Percentiles rank a stretch among this genome's conserved stretches.
phyloP scores from a whole-genome alignment of 1,140 invertebrate species.

The Drosophila willistoni region DNA sequence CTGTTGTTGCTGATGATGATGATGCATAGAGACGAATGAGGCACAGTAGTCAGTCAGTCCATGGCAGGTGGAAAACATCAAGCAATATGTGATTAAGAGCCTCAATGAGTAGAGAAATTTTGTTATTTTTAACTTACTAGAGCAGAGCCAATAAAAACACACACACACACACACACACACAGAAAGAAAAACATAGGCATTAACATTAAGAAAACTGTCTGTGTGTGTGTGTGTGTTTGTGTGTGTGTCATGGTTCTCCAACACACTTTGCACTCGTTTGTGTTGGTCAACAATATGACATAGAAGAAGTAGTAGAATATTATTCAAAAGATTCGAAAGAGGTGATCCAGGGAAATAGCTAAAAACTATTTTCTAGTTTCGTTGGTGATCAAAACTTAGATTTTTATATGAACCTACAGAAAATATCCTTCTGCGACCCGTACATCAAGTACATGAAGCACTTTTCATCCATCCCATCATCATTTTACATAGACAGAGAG shows the following conservation, averaged over 20 bases:
- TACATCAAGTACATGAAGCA: no score
- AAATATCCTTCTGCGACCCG: no score
- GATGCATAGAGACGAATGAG: constrained; percentile 9
- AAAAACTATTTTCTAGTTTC: no score
- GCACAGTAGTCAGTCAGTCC: background rate
- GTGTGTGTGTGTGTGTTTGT: background rate
- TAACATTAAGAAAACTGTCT: background rate
- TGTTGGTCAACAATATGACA: no score
- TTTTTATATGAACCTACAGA: no score
- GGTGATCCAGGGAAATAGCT: no score
- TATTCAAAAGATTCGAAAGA: no score
- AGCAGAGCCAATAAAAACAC: constrained; percentile 6
- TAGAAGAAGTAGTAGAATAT: no score
- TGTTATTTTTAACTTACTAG: constrained; percentile 10
- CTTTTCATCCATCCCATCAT: no score
- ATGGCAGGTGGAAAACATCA: constrained; percentile 18
- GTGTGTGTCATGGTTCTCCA: background rate
- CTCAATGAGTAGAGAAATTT: constrained; percentile 2
- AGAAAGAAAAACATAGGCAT: background rate
- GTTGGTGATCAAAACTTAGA: no score
- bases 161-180: no score
- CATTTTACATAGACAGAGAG: no score
- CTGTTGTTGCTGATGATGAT: constrained; percentile 36
- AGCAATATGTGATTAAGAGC: constrained; percentile 5
- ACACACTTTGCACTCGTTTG: background rate